Percentiles rank a stretch among this genome's conserved stretches.
Conservation (phyloP, 2,797 vertebrate genomes). For the Gadopsis bispinosus region DNA sequence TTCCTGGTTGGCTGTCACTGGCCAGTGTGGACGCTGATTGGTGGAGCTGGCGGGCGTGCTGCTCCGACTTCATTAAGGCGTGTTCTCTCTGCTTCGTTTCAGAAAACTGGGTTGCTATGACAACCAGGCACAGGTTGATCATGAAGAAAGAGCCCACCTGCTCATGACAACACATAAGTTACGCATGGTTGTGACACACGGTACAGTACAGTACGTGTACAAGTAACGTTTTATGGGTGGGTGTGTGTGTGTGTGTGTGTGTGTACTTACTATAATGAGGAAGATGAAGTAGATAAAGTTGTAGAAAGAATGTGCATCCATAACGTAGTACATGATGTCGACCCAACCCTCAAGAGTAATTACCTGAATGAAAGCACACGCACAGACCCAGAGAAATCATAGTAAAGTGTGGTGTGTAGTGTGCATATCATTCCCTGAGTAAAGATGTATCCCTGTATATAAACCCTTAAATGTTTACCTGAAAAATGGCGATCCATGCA, state of each 20-base stretch:
- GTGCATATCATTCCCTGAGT: conserved; percentile 7
- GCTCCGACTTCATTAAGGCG: conserved; percentile 95
- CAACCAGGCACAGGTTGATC: conserved; percentile 99
- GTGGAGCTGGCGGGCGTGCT: conserved; percentile 93
- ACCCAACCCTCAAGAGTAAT: conserved; percentile 99
- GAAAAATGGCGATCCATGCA: conserved; percentile 99
- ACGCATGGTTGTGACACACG: conserved; percentile 16
- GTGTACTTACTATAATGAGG: conserved; percentile 85
- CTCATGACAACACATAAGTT: neutral
- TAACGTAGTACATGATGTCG: conserved; percentile 99
- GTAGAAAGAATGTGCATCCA: conserved; percentile 96
- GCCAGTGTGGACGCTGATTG: conserved; percentile 95
- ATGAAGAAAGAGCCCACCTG: conserved; percentile 99
- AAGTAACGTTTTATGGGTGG: neutral
- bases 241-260: conserved; percentile 20
- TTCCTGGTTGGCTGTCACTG: conserved; percentile 95
- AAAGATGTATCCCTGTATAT: neutral
- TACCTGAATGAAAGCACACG: conserved; percentile 83
- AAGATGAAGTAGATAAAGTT: conserved; percentile 89
- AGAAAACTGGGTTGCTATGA: conserved; percentile 98
- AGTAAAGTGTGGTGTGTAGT: neutral
- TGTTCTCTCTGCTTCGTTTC: conserved; percentile 98
- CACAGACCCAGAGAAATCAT: conserved; percentile 23
- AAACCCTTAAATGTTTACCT: conserved; percentile 82
- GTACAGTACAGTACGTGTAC: neutral